Evolutionary conservation across 1,140 invertebrate species (phyloP), one percentile per base, ranked within the genome.

Genomic region (Cryptotermes secundus): DNA sequence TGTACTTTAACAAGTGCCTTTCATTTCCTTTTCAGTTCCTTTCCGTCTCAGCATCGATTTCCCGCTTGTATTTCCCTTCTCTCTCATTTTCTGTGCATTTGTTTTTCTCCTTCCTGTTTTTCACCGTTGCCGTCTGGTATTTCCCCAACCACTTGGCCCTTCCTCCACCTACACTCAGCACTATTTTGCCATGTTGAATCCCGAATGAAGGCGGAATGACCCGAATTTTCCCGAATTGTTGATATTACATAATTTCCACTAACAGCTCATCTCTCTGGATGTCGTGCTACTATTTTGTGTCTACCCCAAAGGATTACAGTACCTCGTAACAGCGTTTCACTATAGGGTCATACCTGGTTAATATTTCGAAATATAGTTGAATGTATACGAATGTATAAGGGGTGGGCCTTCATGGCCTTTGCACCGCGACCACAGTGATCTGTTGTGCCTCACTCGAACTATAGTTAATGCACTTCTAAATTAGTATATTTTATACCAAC

Each of bases 1-100:
- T 72, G 59, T 72, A 72, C 59, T 31, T 12, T 72, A 72, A 72
- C 26, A 72, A 31, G 59, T n/a, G n/a, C n/a, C 4, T 22, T 59
- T 59, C 53, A 72, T 72, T 72, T 72, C 59, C 45, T 72, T 72
- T 72, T 16, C 26, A 72, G 31, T 72, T 72, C 59, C 59, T 72
- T 31, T 72, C 22, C 12, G 6, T 72, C n/a, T 31, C 31, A 31
- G 31, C 59, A 72, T 72, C 59, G 59, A 72, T 72, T 72, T 72
- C n/a, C 26, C 59, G 10, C 19, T 72, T 72, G 59, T 31, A 72
- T 9, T 72, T 72, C 59, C 26, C 59, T 31, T 26, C 59, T 72
- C 26, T 31, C n/a, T 16, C 59, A 72, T 72, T 72, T 72, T 72
- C 59, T 72, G 6, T 72, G 14, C 59, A 72, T 72, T 72, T 72